Conservation (phyloP, 2,113 vertebrate genomes). For the Syngnathus floridae region DNA sequence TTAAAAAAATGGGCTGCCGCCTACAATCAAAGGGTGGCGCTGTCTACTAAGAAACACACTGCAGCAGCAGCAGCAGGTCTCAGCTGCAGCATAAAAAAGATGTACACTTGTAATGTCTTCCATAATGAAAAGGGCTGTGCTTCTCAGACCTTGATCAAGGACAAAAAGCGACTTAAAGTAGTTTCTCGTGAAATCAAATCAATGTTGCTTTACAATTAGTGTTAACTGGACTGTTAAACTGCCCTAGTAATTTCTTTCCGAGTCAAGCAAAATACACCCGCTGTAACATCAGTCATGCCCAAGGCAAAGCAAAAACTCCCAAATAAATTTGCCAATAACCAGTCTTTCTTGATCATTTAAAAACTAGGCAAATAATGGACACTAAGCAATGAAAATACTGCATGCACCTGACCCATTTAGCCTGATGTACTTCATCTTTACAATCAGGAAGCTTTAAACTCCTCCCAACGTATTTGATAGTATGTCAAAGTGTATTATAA, state of each 20-base stretch:
- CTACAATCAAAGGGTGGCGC: conserved; percentile 58
- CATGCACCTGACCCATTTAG: neutral
- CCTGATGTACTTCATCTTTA: neutral
- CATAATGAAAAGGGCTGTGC: conserved; percentile 41
- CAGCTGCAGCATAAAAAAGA: conserved; percentile 33
- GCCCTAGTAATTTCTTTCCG: conserved; percentile 37
- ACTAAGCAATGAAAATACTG: neutral
- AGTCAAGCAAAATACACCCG: conserved; percentile 39
- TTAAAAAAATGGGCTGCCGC: neutral
- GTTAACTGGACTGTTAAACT: conserved; percentile 53
- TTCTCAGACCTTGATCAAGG: conserved; percentile 62
- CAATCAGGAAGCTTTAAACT: conserved; percentile 8
- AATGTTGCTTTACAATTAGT: conserved; percentile 52
- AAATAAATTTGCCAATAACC: neutral
- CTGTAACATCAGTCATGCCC: conserved; percentile 13
- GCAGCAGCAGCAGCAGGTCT: conserved; percentile 14
- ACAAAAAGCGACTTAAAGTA: conserved; percentile 42
- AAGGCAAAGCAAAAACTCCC: conserved; percentile 6
- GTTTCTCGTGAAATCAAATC: conserved; percentile 51
- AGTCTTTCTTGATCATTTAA: neutral
- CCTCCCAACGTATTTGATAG: conserved; percentile 22
- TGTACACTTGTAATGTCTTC: conserved; percentile 13
- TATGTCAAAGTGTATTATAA: conserved; percentile 11
- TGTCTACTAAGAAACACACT: conserved; percentile 54
- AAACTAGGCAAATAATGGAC: neutral